Percentiles rank a stretch among this genome's conserved stretches.
These are phyloP conservation scores for Serinus canaria DNA, from an alignment of 2,113 vertebrate genomes.

Conservation along the genomic window DNA sequence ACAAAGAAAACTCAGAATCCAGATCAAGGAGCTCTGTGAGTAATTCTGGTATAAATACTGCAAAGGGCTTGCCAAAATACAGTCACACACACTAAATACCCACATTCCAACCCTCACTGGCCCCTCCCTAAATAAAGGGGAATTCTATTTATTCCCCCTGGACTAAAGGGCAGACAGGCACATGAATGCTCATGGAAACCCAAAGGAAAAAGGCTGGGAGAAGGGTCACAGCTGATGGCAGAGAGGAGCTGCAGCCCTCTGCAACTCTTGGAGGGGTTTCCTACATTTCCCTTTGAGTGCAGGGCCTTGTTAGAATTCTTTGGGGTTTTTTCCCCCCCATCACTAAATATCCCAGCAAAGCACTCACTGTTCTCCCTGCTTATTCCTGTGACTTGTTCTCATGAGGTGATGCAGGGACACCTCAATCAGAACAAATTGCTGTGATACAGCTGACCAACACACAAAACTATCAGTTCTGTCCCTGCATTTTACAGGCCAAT, in stretches of 20 bases:
- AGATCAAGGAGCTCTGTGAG: background rate
- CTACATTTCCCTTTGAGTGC: background rate
- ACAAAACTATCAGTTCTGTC: background rate
- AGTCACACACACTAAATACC: background rate
- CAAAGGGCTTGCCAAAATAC: background rate
- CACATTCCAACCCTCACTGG: background rate
- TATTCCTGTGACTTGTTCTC: background rate
- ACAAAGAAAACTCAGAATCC: background rate
- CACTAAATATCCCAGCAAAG: background rate
- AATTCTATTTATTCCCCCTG: background rate
- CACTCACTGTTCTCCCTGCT: background rate
- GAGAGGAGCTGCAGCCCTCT: background rate
- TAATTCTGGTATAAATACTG: background rate
- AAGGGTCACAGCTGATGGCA: background rate
- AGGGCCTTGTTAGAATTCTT: background rate
- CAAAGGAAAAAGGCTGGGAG: background rate
- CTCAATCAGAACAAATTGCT: background rate
- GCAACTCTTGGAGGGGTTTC: background rate
- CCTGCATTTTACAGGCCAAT: background rate
- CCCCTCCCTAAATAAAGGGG: background rate
- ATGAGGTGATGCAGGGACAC: background rate
- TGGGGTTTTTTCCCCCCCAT: accelerated
- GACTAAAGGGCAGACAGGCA: background rate
- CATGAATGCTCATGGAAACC: background rate
- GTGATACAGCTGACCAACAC: background rate